Base-by-base conservation (phyloP, 1,140 invertebrate genomes). In the Papilio polyxenes region DNA sequence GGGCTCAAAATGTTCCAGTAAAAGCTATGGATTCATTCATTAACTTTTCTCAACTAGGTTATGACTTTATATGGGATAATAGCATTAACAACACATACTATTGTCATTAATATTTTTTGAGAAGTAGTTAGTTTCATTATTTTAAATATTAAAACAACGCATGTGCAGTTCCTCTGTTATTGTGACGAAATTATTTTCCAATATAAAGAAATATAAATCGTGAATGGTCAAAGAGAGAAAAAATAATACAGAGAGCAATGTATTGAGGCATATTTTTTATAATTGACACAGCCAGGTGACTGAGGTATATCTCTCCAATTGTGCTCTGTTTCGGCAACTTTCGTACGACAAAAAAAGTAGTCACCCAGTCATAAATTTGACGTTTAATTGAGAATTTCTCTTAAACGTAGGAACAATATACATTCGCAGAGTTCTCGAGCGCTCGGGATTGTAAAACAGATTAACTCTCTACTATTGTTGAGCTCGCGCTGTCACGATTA, bases 21-120 rank as follows among this genome's bases (percentile, higher is more conserved):
- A 77, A 53, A 49, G 48, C 48, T 51, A 53, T 31, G 48, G 49
- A 23, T 77, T 51, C 75, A 51, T 75, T 75, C 17, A 75, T 75
- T 77, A 51, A 9, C 48, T 77, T 53, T 77, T 37, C 11, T 23
- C 62, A 72, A 72, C 31, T 72, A 72, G 65, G 65, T 37, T 40
- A 37, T n/a, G n/a, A n/a, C n/a, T n/a, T n/a, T n/a, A n/a, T n/a
- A n/a, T 6, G 37, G 11, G 10, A 23, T n/a, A n/a, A 23, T 3
- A 10, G 20, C 20, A 9, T 10, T 62, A 20, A 20, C 6, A n/a
- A 31, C 23, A 31, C 23, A 31, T 31, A 31, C 23, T 23, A 20
- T n/a, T 17, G 15, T 4, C 17, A 20, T 31, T 31, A 31, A 31
- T 2, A 31, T 31, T 44, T 44, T 44, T 44, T 44, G 40, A 44